Evolutionary conservation across 2,113 vertebrate genomes (phyloP).

Genomic region (Pachycephala philippinensis): DNA sequence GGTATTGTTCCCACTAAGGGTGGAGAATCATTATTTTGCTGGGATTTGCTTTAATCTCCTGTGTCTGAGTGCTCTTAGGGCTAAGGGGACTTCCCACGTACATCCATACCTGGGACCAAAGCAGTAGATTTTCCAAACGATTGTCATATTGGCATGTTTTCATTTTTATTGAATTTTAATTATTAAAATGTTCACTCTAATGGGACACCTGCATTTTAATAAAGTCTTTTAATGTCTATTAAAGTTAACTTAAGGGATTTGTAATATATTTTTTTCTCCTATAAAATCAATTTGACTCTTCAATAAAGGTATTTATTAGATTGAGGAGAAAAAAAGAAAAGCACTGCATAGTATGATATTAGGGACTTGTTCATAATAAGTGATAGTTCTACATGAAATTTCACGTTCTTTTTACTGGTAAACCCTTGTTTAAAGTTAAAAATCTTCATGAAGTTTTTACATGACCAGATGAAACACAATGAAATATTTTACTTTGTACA

Average conservation of each 20-base stretch:
- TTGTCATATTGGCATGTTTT: background rate
- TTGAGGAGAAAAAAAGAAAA: background rate
- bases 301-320: conserved; percentile 44
- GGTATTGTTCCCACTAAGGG: background rate
- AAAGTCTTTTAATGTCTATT: conserved; percentile 37
- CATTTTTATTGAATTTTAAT: conserved; percentile 37
- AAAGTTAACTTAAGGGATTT: conserved; percentile 52
- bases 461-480: background rate
- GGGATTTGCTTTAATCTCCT: background rate
- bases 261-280: background rate
- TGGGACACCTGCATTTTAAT: conserved; percentile 34
- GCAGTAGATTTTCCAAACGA: background rate
- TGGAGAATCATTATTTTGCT: background rate
- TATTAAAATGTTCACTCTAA: conserved; percentile 39
- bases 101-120: background rate
- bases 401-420: background rate
- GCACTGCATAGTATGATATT: background rate
- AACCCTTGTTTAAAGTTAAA: background rate
- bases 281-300: conserved; percentile 16
- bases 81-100: rapidly evolving
- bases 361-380: background rate
- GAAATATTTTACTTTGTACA: background rate
- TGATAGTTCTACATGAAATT: background rate
- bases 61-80: rapidly evolving
- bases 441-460: background rate